Evolutionary conservation across 2,888 invertebrate genomes (phyloP), one percentile per base, ranked within the genome.

Genomic region (Tribolium freemani): DNA sequence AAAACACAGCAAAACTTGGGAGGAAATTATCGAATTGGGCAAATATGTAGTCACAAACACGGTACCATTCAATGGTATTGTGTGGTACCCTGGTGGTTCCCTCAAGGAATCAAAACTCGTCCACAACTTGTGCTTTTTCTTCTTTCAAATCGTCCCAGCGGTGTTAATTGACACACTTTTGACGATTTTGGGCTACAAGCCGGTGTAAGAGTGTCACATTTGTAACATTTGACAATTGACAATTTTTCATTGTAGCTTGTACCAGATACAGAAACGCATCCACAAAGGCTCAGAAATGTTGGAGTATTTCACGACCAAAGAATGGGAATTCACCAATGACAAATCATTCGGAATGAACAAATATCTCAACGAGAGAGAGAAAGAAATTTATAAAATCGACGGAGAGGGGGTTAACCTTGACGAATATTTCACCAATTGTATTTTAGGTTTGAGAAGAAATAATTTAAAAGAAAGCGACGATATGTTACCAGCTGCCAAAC

Each of bases 141-240:
- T 97, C 64, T 96, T 96, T 87, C 99, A 99, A 86, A 92, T 95
- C 88, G 87, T 97, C 60, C 98, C 98, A 0, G 98, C 98, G 0
- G 88, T 96, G 63, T 85, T 97, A 58, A 89, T 96, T 30, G 99
- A 99, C 84, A 86, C 91, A 0, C 85, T 96, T 0, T 90, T 95
- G 45, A 90, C 92, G 81, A 87, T 96, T 48, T 87, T 95, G 0
- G 96, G 98, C 45, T 92, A 96, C 83, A 95, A 96, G 82, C 96
- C 97, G 71, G 89, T 95, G 95, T 95, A 87, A 91, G 94, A 89
- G 70, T 69, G 13, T 16, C 8, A 48, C 5, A 9, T 56, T 61
- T 5, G 45, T 16, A n/a, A 51, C 16, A 3, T 26, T 26, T 51
- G 21, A 60, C 2, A 57, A 46, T 58, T 54, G n/a, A 58, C 72